Base-by-base conservation (phyloP, 2,888 invertebrate species). In the Dryomyza anilis region DNA sequence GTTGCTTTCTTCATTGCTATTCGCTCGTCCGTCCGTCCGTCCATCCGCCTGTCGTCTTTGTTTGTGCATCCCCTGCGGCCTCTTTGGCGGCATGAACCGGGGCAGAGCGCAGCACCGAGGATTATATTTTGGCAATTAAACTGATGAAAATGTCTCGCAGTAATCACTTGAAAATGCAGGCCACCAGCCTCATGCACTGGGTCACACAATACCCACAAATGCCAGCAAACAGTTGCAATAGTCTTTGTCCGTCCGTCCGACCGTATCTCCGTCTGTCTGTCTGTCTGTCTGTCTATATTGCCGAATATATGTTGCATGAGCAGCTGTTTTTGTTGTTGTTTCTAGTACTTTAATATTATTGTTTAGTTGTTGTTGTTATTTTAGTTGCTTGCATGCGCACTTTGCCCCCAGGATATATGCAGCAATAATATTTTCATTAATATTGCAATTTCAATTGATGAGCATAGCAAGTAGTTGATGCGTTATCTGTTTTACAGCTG, bases 101-200 rank as follows among this genome's bases (percentile, higher is more conserved):
- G 12, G 19, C 43, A 16, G n/a, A 43, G 43, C 19, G 43, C 50
- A 50, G 43, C 61, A 61, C 53, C 61, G 48, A 36, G 45, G 64
- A 59, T 64, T 64, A 60, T 53, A 60, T 53, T 60, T 60, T 57
- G 55, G 64, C 67, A 62, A 67, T 67, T 67, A 62, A 67, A 67
- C 64, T 67, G 67, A 61, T 67, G 67, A 46, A 59, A 33, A 53
- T 62, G 45, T 48, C n/a, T n/a, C 63, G 45, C 61, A 64, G 56
- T 57, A 59, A 64, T 57, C 64, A 67, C 63, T 63, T 55, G 55
- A 48, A 66, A 63, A 63, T 57, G 56, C 36, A 39, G 56, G 50
- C 56, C 14, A 27, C 21, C 61, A 46, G 12, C n/a, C 55, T 33
- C 19, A 33, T 33, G 30, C 27, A 55, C 23, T 53, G 3, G 53